Evolutionary conservation across 1,140 invertebrate genomes (phyloP).

Genomic region (Linepithema humile): DNA sequence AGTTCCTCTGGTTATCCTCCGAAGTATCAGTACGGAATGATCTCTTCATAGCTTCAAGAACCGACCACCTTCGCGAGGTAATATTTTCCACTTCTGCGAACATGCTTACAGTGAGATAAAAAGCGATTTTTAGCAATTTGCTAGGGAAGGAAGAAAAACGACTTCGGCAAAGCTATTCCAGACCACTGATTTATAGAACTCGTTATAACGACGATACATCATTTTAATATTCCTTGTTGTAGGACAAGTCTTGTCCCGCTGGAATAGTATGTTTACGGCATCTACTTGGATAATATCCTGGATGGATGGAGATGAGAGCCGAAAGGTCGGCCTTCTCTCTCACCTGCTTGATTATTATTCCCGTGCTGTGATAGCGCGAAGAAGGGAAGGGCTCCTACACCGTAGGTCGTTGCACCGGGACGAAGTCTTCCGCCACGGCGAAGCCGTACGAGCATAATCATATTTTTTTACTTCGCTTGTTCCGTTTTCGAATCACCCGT

Average conservation of each 20-base stretch:
- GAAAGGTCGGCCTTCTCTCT: slow-evolving; percentile 57
- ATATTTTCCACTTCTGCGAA: not conserved
- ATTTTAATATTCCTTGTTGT: slow-evolving; percentile 40
- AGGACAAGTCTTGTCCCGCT: slow-evolving; percentile 34
- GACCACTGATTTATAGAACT: slow-evolving; percentile 44
- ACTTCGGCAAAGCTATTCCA: not conserved
- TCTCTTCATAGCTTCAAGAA: slow-evolving; percentile 22
- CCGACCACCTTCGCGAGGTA: not conserved
- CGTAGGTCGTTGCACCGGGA: slow-evolving; percentile 71
- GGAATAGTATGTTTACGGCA: slow-evolving; percentile 32
- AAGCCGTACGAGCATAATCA: slow-evolving; percentile 72
- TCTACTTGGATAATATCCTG: slow-evolving; percentile 44
- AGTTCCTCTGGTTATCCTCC: not conserved
- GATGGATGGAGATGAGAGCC: slow-evolving; percentile 42
- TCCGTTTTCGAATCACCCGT: not conserved
- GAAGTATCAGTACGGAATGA: slow-evolving; percentile 22
- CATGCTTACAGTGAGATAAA: not conserved
- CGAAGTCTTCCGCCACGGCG: slow-evolving; percentile 58
- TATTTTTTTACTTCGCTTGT: slow-evolving; percentile 66
- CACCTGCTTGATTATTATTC: slow-evolving; percentile 64
- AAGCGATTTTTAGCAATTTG: not conserved
- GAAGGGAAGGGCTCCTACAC: slow-evolving; percentile 65
- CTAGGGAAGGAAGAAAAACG: not conserved
- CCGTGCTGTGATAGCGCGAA: slow-evolving; percentile 56
- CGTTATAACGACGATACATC: slow-evolving; percentile 43